Evolutionary conservation across 2,888 invertebrate species (phyloP), one percentile per base, ranked within the genome.

Genomic region (Campoletis raptor): DNA sequence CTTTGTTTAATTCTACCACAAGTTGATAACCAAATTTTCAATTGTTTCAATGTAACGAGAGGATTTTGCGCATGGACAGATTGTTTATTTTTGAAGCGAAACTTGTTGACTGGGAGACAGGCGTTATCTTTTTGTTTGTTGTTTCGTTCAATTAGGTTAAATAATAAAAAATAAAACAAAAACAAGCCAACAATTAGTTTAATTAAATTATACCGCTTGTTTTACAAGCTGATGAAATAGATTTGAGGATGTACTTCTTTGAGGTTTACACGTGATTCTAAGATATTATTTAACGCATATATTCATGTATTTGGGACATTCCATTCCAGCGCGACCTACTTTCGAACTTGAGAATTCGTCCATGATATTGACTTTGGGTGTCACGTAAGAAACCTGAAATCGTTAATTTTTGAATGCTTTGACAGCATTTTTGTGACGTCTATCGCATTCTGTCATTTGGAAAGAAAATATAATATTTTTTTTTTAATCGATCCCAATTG

Each of bases 51-150:
- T n/a, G 36, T n/a, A 40, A 67, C 40, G 66, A n/a, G 66, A 66
- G 36, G 12, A 18, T n/a, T 37, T 36, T 24, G 3, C 21, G 45
- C 12, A 70, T 24, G 48, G 37, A 57, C 36, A 52, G 54, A 73
- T 72, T 48, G 70, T 81, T 54, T 21, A 48, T 72, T 78, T 12
- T 21, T 40, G 40, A 70, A 72, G 67, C 48, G 52, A 72, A 64
- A 61, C 64, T 76, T 77, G 77, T 83, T 70, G 61, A 48, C 21
- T 12, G 15, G n/a, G 48, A 76, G 57, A 48, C 36, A 45, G 36
- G 2, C 18, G 6, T 40, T 42, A 48, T 76, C 42, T 74, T 54
- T 83, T 70, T 21, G n/a, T 7, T 61, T 24, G 37, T 48, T 57
- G 30, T 81, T 61, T 80, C 21, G 12, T 57, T 24, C 24, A 40